Evolutionary conservation across 2,888 invertebrate species (phyloP).

Genomic region (Brachynemurus nebulosus): DNA sequence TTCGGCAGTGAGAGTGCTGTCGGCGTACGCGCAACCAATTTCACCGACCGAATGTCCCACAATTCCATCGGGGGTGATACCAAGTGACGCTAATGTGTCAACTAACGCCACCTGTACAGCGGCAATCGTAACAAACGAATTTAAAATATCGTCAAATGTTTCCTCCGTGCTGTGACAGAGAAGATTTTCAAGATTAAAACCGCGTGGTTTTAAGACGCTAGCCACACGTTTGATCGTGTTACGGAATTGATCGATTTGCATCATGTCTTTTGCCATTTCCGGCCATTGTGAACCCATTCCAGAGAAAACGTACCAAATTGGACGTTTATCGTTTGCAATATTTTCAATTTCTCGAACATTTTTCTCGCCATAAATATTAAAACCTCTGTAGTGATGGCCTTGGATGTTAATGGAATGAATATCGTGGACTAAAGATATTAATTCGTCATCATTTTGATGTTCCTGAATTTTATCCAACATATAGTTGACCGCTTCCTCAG

Average conservation of each 20-base stretch:
- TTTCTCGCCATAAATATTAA: constrained; percentile 49
- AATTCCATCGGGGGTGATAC: constrained; percentile 83
- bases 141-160: constrained; percentile 72
- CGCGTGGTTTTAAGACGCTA: constrained; percentile 61
- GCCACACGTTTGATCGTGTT: constrained; percentile 64
- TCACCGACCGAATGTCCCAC: constrained; percentile 93
- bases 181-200: constrained; percentile 69
- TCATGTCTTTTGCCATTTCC: constrained; percentile 82
- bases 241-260: constrained; percentile 70
- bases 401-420: constrained; percentile 54
- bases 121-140: constrained; percentile 88
- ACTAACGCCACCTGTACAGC: constrained; percentile 94
- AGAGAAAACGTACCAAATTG: constrained; percentile 90
- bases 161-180: constrained; percentile 61
- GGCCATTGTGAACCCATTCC: constrained; percentile 99
- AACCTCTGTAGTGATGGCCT: constrained; percentile 74
- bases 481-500: constrained; percentile 56
- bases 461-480: constrained; percentile 48
- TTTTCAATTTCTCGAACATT: constrained; percentile 35
- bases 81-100: constrained; percentile 62
- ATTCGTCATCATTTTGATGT: constrained; percentile 49
- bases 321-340: constrained; percentile 47
- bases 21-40: constrained; percentile 89
- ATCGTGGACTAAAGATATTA: constrained; percentile 62
- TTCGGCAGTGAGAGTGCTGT: constrained; percentile 86